Percentiles rank a stretch among this genome's conserved stretches.
phyloP scores from a whole-genome alignment of 2,797 vertebrate genomes.

The Acanthurus leucopareius region DNA sequence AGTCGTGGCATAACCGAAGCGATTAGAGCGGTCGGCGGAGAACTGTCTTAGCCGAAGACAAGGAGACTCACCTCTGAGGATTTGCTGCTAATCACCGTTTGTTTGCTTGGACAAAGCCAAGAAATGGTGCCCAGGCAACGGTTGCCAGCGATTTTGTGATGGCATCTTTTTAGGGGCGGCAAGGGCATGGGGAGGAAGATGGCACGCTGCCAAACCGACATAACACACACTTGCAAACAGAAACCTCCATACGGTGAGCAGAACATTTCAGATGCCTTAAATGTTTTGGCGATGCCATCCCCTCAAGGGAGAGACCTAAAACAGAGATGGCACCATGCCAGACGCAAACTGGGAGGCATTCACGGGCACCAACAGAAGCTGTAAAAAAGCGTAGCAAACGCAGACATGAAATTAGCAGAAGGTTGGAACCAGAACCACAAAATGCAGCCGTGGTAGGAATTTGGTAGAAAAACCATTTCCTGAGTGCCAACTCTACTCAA shows the following conservation, averaged over 20 bases:
- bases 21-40: conserved; percentile 41
- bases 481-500: conserved; percentile 63
- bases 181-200: conserved; percentile 70
- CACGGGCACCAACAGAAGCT: conserved; percentile 43
- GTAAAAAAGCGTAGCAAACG: conserved; percentile 41
- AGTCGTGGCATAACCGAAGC: conserved; percentile 48
- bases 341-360: conserved; percentile 59
- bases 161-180: conserved; percentile 71
- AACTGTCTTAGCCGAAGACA: conserved; percentile 60
- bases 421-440: conserved; percentile 34
- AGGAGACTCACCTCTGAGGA: conserved; percentile 75
- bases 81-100: conserved; percentile 72
- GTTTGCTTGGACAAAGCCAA: conserved; percentile 77
- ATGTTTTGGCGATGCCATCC: conserved; percentile 69
- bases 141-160: conserved; percentile 73
- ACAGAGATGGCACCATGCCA: conserved; percentile 80
- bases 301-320: conserved; percentile 73
- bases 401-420: conserved; percentile 48
- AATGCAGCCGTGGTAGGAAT: conserved; percentile 37
- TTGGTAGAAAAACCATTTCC: conserved; percentile 43
- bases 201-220: conserved; percentile 77
- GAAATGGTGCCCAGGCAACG: conserved; percentile 70
- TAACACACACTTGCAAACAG: conserved; percentile 67
- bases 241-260: conserved; percentile 70
- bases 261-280: conserved; percentile 67